phyloP scores from a whole-genome alignment of 2,888 invertebrate species.

The Orthosia cruda region DNA sequence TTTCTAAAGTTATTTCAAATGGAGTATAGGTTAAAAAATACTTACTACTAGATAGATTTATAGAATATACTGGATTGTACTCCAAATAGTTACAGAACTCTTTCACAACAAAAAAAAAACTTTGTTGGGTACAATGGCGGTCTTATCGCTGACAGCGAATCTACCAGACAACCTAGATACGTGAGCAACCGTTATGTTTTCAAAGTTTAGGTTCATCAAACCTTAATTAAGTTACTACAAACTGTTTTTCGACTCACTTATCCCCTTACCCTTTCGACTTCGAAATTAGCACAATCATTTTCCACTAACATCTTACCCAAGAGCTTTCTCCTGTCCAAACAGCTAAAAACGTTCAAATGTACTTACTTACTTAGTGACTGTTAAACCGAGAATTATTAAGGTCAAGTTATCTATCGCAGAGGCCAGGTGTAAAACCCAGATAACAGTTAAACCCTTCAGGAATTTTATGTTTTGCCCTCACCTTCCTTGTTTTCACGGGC shows the following conservation, averaged over 20 bases:
- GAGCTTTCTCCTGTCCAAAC: constrained; percentile 44
- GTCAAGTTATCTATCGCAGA: constrained; percentile 60
- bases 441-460: constrained; percentile 64
- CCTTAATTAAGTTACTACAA: too few species aligned
- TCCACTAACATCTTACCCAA: constrained; percentile 29
- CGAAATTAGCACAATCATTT: constrained; percentile 32
- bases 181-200: too few species aligned
- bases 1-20: too few species aligned
- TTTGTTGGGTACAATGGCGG: too few species aligned
- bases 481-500: constrained; percentile 67
- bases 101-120: too few species aligned
- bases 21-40: too few species aligned
- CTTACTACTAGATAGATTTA: too few species aligned
- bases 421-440: constrained; percentile 66
- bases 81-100: too few species aligned
- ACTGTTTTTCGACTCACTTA: background rate
- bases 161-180: too few species aligned
- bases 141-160: too few species aligned
- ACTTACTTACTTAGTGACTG: constrained; percentile 59
- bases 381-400: constrained; percentile 61
- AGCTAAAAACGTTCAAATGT: constrained; percentile 42
- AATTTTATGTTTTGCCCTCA: constrained; percentile 62
- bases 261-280: constrained; percentile 8
- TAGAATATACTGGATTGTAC: too few species aligned
- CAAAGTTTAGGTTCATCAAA: background rate